Conservation (phyloP, 2,113 vertebrate species). For the Phrynocephalus versicolor region DNA sequence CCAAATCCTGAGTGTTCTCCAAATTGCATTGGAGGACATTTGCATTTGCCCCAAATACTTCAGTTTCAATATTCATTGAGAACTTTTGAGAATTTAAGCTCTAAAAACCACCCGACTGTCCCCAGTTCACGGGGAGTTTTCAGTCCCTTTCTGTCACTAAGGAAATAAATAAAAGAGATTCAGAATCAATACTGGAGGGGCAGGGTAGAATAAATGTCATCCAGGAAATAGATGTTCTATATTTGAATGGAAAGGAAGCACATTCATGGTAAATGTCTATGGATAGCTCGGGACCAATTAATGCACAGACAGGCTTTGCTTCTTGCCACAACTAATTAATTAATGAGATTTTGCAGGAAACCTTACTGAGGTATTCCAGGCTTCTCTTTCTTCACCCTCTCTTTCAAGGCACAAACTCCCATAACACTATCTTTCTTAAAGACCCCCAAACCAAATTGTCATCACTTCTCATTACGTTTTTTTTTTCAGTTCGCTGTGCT, state of each 20-base stretch:
- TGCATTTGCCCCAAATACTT: no score
- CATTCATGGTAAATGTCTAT: not conserved
- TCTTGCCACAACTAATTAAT: not conserved
- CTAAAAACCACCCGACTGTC: no score
- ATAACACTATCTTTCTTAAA: not conserved
- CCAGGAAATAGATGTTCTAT: not conserved
- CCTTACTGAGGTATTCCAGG: not conserved
- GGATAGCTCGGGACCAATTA: not conserved
- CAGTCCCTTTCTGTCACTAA: no score
- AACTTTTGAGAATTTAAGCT: no score
- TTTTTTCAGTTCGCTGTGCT: not conserved
- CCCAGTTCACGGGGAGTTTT: no score
- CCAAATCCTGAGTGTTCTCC: no score
- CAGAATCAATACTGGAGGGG: no score
- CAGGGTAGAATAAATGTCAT: no score
- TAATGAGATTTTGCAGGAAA: not conserved
- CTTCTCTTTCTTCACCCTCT: not conserved
- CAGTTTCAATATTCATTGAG: no score
- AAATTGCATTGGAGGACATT: no score
- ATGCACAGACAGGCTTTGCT: not conserved
- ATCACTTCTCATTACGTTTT: not conserved
- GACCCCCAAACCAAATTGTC: not conserved
- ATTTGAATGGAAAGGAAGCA: not conserved
- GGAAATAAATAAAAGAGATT: no score
- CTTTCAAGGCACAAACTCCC: not conserved